These are phyloP conservation scores for Chiloscyllium plagiosum DNA, from an alignment of 2,113 vertebrate species.

Conservation along the genomic window DNA sequence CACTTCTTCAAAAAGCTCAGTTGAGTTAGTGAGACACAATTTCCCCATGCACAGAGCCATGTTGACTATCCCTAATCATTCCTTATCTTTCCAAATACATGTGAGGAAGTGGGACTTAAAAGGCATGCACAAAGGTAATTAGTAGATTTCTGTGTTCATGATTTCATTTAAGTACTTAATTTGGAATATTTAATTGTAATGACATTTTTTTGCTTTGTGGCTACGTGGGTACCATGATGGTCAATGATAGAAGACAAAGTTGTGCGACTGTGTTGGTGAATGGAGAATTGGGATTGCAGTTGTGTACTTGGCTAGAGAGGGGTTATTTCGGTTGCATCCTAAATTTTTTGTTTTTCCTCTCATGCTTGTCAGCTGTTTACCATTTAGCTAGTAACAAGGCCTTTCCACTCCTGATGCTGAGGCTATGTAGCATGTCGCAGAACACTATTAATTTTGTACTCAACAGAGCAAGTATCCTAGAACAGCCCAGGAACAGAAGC, in stretches of 20 bases:
- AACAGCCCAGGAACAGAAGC: too few relatives aligned
- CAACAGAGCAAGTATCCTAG: neutral
- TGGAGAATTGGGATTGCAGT: neutral
- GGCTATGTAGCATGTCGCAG: neutral
- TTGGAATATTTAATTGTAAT: neutral
- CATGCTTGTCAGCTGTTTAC: too few relatives aligned
- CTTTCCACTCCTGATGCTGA: too few relatives aligned
- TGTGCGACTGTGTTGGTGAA: neutral
- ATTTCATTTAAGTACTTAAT: neutral
- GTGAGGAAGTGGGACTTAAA: neutral
- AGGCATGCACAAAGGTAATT: neutral
- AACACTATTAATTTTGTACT: neutral
- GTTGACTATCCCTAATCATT: too few relatives aligned
- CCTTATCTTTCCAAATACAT: too few relatives aligned
- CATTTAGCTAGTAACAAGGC: too few relatives aligned
- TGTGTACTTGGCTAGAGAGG: neutral
- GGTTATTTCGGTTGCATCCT: too few relatives aligned
- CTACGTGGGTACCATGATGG: neutral
- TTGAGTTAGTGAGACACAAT: too few relatives aligned
- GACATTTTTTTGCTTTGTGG: neutral
- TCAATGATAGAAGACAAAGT: neutral
- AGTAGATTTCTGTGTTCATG: neutral
- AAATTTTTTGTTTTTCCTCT: too few relatives aligned
- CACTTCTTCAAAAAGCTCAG: too few relatives aligned
- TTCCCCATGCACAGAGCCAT: too few relatives aligned